Base-by-base conservation (phyloP, 2,113 vertebrate genomes). In the Polypterus bichir region DNA sequence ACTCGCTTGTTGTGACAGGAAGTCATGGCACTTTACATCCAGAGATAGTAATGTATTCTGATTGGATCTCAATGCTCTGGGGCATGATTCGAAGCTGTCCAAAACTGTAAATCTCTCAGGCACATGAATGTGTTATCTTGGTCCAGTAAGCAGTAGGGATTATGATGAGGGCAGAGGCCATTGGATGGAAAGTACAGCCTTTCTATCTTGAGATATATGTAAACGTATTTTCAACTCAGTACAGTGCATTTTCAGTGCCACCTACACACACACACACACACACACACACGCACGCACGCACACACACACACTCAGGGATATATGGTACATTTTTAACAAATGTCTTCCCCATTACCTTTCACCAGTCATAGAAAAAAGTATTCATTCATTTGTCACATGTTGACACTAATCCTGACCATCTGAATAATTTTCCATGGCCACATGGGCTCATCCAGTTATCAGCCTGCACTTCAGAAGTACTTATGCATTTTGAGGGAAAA, bases 21-120 rank as follows among this genome's bases (percentile, higher is more conserved):
- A 49, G 48, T 49, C 59, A 69, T 75, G 78, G 78, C 76, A 73
- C 72, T 73, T 76, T 58, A 70, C 69, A 54, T 62, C 61, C 63
- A 67, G 60, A 69, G 74, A 79, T 60, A 60, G 75, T 86, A 84
- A 88, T 85, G 81, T 77, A 82, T 80, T 64, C 65, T 84, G 84
- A 86, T 86, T 85, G 78, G 82, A 76, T 69, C 54, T 67, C 70
- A 76, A 73, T 74, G 81, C 86, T 82, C 69, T 72, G 77, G 84
- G 86, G 83, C 79, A 81, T 76, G 78, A 81, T 77, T 85, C 70
- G 72, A 73, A 74, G 74, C 83, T 81, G 81, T 84, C 82, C 78
- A 70, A 71, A 70, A 70, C 60, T 27, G 66, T 77, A 75, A 81
- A 82, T 83, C 69, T 77, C 72, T 71, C 62, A 69, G 74, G 70